Evolutionary conservation across 2,797 vertebrate species (phyloP).

Genomic region (Pantherophis alleghaniensis): DNA sequence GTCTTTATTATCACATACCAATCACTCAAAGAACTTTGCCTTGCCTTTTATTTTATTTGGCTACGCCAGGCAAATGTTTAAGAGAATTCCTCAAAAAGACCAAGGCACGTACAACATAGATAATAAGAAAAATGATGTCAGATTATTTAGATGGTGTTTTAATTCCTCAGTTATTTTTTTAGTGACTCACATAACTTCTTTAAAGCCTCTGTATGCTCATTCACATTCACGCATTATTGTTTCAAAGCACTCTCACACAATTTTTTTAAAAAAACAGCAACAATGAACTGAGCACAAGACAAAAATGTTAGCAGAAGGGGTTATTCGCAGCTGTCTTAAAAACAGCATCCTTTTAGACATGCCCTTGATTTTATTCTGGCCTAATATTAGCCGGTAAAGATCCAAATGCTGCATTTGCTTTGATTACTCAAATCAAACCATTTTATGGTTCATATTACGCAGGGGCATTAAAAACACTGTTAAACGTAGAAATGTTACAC

Average conservation of each 20-base stretch:
- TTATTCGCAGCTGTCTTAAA: background rate
- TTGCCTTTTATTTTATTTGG: background rate
- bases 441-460: background rate
- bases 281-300: background rate
- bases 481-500: background rate
- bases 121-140: background rate
- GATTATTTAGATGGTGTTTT: background rate
- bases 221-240: background rate
- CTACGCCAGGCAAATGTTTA: background rate
- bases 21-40: background rate
- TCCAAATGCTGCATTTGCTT: background rate
- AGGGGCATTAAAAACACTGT: background rate
- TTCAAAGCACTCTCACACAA: background rate
- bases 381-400: background rate
- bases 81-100: background rate
- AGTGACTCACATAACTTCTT: background rate
- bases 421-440: background rate
- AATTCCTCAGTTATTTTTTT: background rate
- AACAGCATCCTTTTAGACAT: background rate
- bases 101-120: background rate
- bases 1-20: background rate
- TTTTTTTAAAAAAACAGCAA: background rate
- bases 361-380: background rate
- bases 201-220: background rate
- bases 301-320: background rate